Conservation (phyloP, 2,113 vertebrate species). For the Ranitomeya variabilis region DNA sequence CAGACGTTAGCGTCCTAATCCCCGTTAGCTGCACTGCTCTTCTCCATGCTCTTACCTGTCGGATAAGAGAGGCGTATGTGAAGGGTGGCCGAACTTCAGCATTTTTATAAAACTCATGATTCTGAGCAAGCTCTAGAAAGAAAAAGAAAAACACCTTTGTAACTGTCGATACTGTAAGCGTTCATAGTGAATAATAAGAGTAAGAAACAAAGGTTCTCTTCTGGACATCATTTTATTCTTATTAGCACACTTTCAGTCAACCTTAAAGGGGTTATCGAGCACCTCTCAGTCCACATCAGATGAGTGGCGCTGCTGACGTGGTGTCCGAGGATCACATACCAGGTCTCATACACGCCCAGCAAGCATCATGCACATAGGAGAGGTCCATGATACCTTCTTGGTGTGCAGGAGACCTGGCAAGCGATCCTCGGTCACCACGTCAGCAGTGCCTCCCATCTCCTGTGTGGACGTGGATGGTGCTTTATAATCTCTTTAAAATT, state of each 20-base stretch:
- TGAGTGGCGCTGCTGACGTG: too few species aligned
- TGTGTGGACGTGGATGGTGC: too few species aligned
- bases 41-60: constrained; percentile 83
- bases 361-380: too few species aligned
- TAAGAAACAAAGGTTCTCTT: neutral
- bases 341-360: too few species aligned
- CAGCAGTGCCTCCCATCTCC: too few species aligned
- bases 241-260: neutral
- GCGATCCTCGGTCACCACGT: too few species aligned
- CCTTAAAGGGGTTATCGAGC: neutral
- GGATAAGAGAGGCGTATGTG: constrained; percentile 98
- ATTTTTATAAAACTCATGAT: constrained; percentile 99
- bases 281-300: too few species aligned
- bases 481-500: neutral
- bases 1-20: neutral
- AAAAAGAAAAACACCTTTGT: neutral
- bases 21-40: neutral
- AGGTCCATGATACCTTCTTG: too few species aligned
- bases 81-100: constrained; percentile 97
- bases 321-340: too few species aligned
- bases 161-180: neutral
- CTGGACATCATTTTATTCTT: too few species aligned
- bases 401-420: too few species aligned
- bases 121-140: constrained; percentile 93
- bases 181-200: neutral